These are phyloP conservation scores for Hybos culiciformis DNA, from an alignment of 2,888 invertebrate species.

Conservation along the genomic window DNA sequence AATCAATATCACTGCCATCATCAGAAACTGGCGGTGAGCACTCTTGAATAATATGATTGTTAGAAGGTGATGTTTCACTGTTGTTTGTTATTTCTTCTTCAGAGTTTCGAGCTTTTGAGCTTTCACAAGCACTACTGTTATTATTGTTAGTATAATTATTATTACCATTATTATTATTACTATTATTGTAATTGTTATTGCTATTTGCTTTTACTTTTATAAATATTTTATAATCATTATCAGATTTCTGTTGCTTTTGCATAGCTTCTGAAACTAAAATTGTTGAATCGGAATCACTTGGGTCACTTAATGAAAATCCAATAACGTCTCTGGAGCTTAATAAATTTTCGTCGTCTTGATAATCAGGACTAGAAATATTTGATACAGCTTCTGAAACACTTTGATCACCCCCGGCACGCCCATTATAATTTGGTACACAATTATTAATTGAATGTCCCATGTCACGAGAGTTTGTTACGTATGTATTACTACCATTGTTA, in stretches of 20 bases:
- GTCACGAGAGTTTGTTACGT: constrained; percentile 16
- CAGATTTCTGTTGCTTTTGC: constrained; percentile 24
- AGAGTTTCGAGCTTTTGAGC: constrained; percentile 26
- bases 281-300: constrained; percentile 80
- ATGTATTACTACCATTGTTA: constrained; percentile 13
- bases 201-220: constrained; percentile 61
- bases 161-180: constrained; percentile 23
- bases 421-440: constrained; percentile 27
- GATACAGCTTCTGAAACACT: constrained; percentile 77
- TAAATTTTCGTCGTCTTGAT: constrained; percentile 74
- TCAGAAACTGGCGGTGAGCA: constrained; percentile 46
- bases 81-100: constrained; percentile 37
- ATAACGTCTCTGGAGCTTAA: constrained; percentile 64
- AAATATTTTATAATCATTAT: constrained; percentile 61
- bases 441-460: constrained; percentile 25
- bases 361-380: constrained; percentile 81
- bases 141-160: constrained; percentile 14
- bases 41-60: constrained; percentile 20
- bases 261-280: constrained; percentile 67
- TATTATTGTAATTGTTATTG: too few species aligned
- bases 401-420: constrained; percentile 62
- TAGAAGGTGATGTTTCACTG: constrained; percentile 29
- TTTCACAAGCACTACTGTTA: constrained; percentile 22
- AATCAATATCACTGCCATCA: constrained; percentile 80
- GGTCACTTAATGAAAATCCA: constrained; percentile 73